A percentile compares a stretch with the other conserved stretches of the same genome.
These are phyloP conservation scores for Macaria liturata DNA, from an alignment of 2,888 invertebrate species.

Conservation along the genomic window DNA sequence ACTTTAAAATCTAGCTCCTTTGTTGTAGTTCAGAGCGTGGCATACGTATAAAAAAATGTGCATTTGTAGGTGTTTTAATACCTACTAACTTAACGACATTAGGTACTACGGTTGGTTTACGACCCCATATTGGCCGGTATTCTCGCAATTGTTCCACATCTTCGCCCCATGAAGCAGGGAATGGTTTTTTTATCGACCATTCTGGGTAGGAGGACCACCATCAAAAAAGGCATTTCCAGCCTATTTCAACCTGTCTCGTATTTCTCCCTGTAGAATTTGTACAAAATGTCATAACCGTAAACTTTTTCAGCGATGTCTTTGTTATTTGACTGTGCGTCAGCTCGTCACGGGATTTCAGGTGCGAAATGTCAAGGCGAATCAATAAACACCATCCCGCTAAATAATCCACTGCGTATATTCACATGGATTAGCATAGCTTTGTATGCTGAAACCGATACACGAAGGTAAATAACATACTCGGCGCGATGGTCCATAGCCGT, in stretches of 20 bases:
- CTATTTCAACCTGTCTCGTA: constrained; percentile 15
- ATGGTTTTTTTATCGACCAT: constrained; percentile 44
- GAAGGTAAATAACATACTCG: neutral
- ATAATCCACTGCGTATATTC: constrained; percentile 4
- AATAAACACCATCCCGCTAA: constrained; percentile 7
- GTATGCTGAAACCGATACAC: neutral
- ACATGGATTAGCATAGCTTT: constrained; percentile 1
- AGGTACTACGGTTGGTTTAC: constrained; percentile 32
- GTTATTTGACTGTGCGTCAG: constrained; percentile 6
- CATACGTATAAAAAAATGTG: neutral
- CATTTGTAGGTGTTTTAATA: constrained; percentile 7
- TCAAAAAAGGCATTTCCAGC: constrained; percentile 16
- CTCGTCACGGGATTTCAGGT: constrained; percentile 21
- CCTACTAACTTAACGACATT: constrained; percentile 32
- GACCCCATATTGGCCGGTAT: constrained; percentile 22
- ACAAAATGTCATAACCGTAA: constrained; percentile 45
- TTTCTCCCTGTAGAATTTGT: constrained; percentile 13
- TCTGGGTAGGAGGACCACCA: constrained; percentile 31
- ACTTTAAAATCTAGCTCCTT: neutral
- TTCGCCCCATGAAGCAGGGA: constrained; percentile 33
- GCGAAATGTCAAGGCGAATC: constrained; percentile 45
- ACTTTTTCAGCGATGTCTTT: constrained; percentile 21
- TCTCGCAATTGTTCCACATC: constrained; percentile 29
- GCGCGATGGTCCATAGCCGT: neutral
- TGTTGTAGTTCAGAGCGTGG: neutral